Evolutionary conservation across 2,113 vertebrate genomes (phyloP), one percentile per base, ranked within the genome.

Genomic region (Sorex fumeus): DNA sequence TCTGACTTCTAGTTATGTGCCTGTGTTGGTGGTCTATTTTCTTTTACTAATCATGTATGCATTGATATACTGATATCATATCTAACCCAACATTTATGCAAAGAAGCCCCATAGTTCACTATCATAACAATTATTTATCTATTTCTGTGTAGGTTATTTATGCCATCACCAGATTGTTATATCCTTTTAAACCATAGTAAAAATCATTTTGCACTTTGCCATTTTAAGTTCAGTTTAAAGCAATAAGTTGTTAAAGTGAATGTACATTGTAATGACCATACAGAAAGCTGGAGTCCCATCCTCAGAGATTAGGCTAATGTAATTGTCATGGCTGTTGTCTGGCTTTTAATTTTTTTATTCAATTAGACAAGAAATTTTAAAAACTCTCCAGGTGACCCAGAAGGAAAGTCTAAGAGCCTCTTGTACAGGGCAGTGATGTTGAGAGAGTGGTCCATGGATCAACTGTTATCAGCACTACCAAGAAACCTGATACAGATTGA

Each of bases 81-180:
- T 75, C 60, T 64, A 92, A 71, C 27, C 7, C 19, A 71, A 18
- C 23, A 76, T 85, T 88, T 83, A 45, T 34, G n/a, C 92, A 74
- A 87, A 71, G 36, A 75, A 62, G 72, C 36, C 5, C 66, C 18
- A 32, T 30, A 28, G 82, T 12, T 76, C 10, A 25, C 6, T 25
- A 2, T 43, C 36, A 16, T 69, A 47, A 77, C 2, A 19, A 47
- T 27, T 64, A 8, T 64, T 47, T 6, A 8, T 50, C 30, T 36
- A 11, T 83, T 87, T 87, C 34, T 3, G 4, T 82, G 25, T 1
- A 23, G 57, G 19, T 60, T 23, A 27, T 81, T 72, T 75, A 62
- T 77, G 43, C 13, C n/a, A 16, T 69, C 10, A 32, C 28, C 9
- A 32, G n/a, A 12, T 3, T 69, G 64, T 69, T 66, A 28, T 66